Evolutionary conservation across 1,140 invertebrate species (phyloP).

Genomic region (Lysiphlebus fabarum): DNA sequence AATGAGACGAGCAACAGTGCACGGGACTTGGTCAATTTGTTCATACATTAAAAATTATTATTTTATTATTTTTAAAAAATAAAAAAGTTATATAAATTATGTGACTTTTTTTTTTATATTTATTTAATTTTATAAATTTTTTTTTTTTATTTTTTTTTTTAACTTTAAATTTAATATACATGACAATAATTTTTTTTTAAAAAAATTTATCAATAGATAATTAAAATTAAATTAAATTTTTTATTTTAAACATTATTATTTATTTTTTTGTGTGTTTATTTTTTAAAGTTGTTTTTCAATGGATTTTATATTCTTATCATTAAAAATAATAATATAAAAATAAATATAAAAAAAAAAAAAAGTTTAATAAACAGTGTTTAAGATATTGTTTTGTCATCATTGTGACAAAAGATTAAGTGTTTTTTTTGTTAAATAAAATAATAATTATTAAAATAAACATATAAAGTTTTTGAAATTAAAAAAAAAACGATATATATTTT

Average conservation of each 20-base stretch:
- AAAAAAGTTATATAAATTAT: neutral
- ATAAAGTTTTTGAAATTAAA: too few relatives aligned
- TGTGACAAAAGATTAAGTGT: neutral
- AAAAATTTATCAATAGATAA: too few relatives aligned
- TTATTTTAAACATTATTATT: neutral
- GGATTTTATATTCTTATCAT: too few relatives aligned
- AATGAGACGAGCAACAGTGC: slow-evolving; percentile 16
- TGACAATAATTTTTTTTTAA: too few relatives aligned
- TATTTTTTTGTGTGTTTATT: neutral
- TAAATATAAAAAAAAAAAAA: too few relatives aligned
- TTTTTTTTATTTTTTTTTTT: too few relatives aligned
- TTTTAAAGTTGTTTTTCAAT: too few relatives aligned
- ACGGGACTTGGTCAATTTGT: slow-evolving; percentile 9
- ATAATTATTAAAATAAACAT: neutral
- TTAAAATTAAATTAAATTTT: neutral
- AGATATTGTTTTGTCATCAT: neutral
- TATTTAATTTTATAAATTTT: too few relatives aligned
- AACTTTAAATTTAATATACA: too few relatives aligned
- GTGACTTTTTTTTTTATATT: neutral
- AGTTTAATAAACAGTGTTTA: too few relatives aligned
- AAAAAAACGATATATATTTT: too few relatives aligned
- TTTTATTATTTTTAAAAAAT: slow-evolving; percentile 2
- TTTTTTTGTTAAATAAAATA: neutral
- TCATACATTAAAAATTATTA: neutral
- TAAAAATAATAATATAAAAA: too few relatives aligned